Evolutionary conservation across 2,797 vertebrate genomes (phyloP).

Genomic region (Molothrus ater): DNA sequence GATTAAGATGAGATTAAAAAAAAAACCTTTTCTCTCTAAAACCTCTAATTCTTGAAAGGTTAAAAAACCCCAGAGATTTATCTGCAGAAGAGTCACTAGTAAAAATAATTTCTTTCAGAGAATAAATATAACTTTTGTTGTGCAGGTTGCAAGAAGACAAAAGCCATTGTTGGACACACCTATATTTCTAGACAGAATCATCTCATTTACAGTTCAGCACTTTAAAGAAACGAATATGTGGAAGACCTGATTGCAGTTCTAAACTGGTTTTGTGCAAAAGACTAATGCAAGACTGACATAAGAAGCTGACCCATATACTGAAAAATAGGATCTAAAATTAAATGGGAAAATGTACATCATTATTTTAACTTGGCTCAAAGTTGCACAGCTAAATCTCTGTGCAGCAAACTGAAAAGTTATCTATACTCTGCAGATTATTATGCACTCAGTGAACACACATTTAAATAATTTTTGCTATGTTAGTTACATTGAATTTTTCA

Average conservation of each 20-base stretch:
- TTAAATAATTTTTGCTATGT: constrained; percentile 24
- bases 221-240: neutral
- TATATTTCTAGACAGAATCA: neutral
- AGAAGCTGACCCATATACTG: constrained; percentile 41
- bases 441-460: constrained; percentile 8
- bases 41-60: neutral
- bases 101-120: neutral
- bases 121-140: neutral
- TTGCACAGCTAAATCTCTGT: constrained; percentile 37
- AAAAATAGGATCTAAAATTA: constrained; percentile 63
- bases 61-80: neutral
- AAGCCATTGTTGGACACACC: neutral
- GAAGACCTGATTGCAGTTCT: neutral
- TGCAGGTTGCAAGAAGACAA: neutral
- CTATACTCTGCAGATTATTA: constrained; percentile 23
- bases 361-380: constrained; percentile 37
- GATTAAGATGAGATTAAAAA: neutral
- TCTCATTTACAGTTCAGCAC: neutral
- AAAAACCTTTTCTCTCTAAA: neutral
- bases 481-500: constrained; percentile 33
- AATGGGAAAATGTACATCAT: constrained; percentile 49
- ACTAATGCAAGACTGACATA: neutral
- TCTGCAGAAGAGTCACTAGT: neutral
- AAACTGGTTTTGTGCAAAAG: neutral
- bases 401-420: constrained; percentile 50